A percentile compares a stretch with the other conserved stretches of the same genome.
Conservation (phyloP, 2,888 invertebrate genomes). For the Cancer borealis region DNA sequence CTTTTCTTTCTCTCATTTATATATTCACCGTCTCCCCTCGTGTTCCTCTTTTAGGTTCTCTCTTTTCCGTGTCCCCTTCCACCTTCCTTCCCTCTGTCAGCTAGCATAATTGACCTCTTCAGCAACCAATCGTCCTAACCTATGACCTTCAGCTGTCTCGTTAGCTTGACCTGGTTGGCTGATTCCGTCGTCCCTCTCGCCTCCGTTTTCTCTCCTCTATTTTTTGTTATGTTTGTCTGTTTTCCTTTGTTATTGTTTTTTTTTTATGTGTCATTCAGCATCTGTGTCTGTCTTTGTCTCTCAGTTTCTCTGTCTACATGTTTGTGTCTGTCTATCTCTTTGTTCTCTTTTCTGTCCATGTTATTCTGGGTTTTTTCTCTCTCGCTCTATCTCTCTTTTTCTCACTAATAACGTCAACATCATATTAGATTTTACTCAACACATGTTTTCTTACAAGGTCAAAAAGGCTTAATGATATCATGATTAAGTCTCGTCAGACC, state of each 20-base stretch:
- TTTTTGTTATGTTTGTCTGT: background rate
- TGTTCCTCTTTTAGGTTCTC: background rate
- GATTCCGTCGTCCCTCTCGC: background rate
- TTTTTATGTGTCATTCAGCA: background rate
- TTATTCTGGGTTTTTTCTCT: background rate
- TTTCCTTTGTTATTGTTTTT: background rate
- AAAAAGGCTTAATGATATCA: too few relatives aligned
- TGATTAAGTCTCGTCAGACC: too few relatives aligned
- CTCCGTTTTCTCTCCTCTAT: background rate
- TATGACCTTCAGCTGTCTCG: conserved; percentile 25
- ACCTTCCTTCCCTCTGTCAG: conserved; percentile 14
- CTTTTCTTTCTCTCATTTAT: background rate
- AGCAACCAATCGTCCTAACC: background rate
- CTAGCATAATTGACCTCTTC: conserved; percentile 32
- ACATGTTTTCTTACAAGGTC: too few relatives aligned
- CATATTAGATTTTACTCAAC: too few relatives aligned
- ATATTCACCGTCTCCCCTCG: background rate
- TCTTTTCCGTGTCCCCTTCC: background rate
- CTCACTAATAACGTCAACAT: too few relatives aligned
- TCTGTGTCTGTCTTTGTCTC: conserved; percentile 30
- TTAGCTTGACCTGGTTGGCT: background rate
- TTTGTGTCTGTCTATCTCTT: background rate
- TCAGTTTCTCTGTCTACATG: conserved; percentile 50
- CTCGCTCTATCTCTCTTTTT: background rate
- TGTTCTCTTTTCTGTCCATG: background rate